Base-by-base conservation (phyloP, 1,140 invertebrate species). In the Drosophila murphyi region DNA sequence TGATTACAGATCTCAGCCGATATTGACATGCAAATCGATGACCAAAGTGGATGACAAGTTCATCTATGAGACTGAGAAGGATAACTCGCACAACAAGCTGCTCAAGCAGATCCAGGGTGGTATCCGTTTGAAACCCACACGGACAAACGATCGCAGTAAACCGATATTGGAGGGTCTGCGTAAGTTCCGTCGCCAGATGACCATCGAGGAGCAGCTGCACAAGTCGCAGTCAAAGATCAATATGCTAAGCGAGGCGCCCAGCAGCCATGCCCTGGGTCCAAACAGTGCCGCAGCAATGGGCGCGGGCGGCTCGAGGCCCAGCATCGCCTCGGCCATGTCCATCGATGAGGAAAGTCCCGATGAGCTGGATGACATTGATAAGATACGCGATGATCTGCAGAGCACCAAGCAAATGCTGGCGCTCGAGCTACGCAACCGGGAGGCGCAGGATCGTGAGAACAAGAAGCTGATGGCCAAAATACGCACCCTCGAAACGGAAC, bases 321-420 rank as follows among this genome's bases (percentile, higher is more conserved):
- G 90, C 72, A 92, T 92, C 47, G 87, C 82, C 0, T 87, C 90
- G 0, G 52, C 83, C 0, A 73, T 92, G 56, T 90, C 88, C n/a
- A 91, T 90, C 5, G 91, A 92, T 34, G 91, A 92, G 71, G 95
- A 95, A 54, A 95, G 96, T 80, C 94, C 95, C 28, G 96, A 97
- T 85, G 96, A 97, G 78, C 95, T 97, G 94, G 97, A 98, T 73
- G 97, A 98, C 78, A 97, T 97, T 78, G 97, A 98, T 82, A 97
- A 96, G 90, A 95, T 97, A n/a, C 94, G 97, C 68, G 97, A 98
- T 81, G 97, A 98, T 92, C 94, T 98, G 41, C 97, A 98, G 91
- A 97, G 96, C 63, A 97, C 97, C 2, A 98, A 98, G 93, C 97
- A 98, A 93, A 96, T 98, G 94, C 93, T 98, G 69, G 97, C 97